Conservation (phyloP, 2,113 vertebrate genomes). For the Clinocottus analis region DNA sequence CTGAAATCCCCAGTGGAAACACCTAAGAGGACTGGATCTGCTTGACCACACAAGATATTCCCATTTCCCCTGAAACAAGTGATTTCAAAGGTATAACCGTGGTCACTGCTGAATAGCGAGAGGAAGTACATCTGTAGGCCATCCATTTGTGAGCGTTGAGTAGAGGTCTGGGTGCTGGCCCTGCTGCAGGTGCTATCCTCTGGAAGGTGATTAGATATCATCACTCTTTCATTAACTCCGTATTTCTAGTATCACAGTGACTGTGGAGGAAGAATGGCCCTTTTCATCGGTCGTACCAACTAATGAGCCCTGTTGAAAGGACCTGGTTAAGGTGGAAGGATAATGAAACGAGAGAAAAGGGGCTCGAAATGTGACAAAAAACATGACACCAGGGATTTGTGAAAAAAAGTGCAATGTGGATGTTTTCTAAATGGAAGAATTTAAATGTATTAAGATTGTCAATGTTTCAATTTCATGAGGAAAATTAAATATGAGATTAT, state of each 20-base stretch:
- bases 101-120: slow-evolving; percentile 24
- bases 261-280: slow-evolving; percentile 72
- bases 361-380: slow-evolving; percentile 32
- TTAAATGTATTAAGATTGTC: neutral
- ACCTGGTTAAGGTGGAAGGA: slow-evolving; percentile 65
- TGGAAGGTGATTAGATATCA: slow-evolving; percentile 79
- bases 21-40: slow-evolving; percentile 63
- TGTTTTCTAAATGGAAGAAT: slow-evolving; percentile 25
- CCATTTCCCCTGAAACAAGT: slow-evolving; percentile 46
- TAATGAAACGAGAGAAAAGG: slow-evolving; percentile 66
- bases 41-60: slow-evolving; percentile 71
- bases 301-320: slow-evolving; percentile 71
- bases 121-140: slow-evolving; percentile 66
- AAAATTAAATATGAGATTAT: neutral
- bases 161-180: slow-evolving; percentile 34
- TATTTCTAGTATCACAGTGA: slow-evolving; percentile 67
- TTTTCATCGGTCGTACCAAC: slow-evolving; percentile 69
- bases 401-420: slow-evolving; percentile 29
- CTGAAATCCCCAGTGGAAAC: slow-evolving; percentile 75
- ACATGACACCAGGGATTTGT: slow-evolving; percentile 40
- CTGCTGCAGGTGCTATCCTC: slow-evolving; percentile 69
- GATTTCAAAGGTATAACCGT: slow-evolving; percentile 54
- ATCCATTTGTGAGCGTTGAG: slow-evolving; percentile 43
- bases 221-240: slow-evolving; percentile 82
- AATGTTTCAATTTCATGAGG: neutral